These are phyloP conservation scores for Drosophila novamexicana DNA, from an alignment of 1,140 invertebrate genomes.

Conservation along the genomic window DNA sequence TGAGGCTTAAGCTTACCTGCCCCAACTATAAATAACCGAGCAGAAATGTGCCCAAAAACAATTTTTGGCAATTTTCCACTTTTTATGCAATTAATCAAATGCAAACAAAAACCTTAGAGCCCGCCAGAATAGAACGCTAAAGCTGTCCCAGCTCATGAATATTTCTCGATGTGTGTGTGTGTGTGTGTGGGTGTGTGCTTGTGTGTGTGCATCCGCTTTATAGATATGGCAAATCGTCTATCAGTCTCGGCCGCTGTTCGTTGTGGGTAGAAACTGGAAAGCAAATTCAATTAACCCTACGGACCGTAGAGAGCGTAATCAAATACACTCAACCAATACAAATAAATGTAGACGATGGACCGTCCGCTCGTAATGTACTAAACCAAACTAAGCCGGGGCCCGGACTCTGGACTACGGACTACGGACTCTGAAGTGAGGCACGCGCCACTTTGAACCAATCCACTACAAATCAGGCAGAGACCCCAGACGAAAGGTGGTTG, in stretches of 20 bases:
- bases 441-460: slow-evolving; percentile 58
- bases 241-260: slow-evolving; percentile 16
- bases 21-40: slow-evolving; percentile 33
- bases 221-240: slow-evolving; percentile 46
- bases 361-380: slow-evolving; percentile 38
- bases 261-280: slow-evolving; percentile 57
- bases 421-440: slow-evolving; percentile 42
- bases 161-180: slow-evolving; percentile 15
- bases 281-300: slow-evolving; percentile 81
- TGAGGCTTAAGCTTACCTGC: slow-evolving; percentile 14
- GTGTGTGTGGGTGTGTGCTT: background rate
- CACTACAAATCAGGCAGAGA: slow-evolving; percentile 56
- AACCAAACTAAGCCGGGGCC: slow-evolving; percentile 46
- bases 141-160: slow-evolving; percentile 33
- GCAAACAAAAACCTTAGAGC: slow-evolving; percentile 31
- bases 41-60: slow-evolving; percentile 39
- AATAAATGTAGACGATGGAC: slow-evolving; percentile 52
- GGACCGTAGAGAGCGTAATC: slow-evolving; percentile 78
- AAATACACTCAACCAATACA: slow-evolving; percentile 81
- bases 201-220: slow-evolving; percentile 28
- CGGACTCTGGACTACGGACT: slow-evolving; percentile 10
- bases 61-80: slow-evolving; percentile 52
- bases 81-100: slow-evolving; percentile 56
- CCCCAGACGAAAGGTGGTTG: slow-evolving; percentile 20
- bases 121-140: background rate